Percentiles rank a stretch among this genome's conserved stretches.
Conservation (phyloP, 2,797 vertebrate species). For the Lacerta viridis region DNA sequence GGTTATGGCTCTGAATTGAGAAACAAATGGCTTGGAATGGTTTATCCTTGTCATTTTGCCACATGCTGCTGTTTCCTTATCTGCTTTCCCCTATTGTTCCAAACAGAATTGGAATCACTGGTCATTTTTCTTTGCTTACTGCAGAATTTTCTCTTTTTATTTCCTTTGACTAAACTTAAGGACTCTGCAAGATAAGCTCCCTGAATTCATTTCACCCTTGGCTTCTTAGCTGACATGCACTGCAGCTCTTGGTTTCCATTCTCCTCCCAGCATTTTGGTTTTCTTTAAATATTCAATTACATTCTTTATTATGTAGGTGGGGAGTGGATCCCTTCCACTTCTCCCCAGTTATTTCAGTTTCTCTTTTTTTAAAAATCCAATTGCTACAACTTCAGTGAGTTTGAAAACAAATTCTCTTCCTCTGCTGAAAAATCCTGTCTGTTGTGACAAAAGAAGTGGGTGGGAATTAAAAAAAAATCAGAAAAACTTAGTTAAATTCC, state of each 20-base stretch:
- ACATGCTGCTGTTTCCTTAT: slow-evolving; percentile 17
- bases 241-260: slow-evolving; percentile 14
- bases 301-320: slow-evolving; percentile 1
- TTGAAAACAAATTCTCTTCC: slow-evolving; percentile 13
- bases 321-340: background rate
- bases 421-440: background rate
- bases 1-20: slow-evolving; percentile 12
- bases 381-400: slow-evolving; percentile 6
- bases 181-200: slow-evolving; percentile 40
- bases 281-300: slow-evolving; percentile 35
- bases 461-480: background rate
- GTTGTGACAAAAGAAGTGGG: background rate
- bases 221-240: slow-evolving; percentile 42
- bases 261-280: slow-evolving; percentile 15
- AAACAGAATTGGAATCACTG: slow-evolving; percentile 29
- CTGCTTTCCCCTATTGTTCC: slow-evolving; percentile 31
- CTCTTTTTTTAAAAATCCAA: background rate
- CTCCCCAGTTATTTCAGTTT: slow-evolving; percentile 10
- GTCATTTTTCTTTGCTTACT: slow-evolving; percentile 42
- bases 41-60: slow-evolving; percentile 13
- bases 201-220: slow-evolving; percentile 48
- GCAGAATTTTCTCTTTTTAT: slow-evolving; percentile 36
- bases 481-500: background rate
- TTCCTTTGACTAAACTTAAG: slow-evolving; percentile 30
- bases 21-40: slow-evolving; percentile 8